These are phyloP conservation scores for Mola mola DNA, from an alignment of 2,113 vertebrate species.

Conservation along the genomic window DNA sequence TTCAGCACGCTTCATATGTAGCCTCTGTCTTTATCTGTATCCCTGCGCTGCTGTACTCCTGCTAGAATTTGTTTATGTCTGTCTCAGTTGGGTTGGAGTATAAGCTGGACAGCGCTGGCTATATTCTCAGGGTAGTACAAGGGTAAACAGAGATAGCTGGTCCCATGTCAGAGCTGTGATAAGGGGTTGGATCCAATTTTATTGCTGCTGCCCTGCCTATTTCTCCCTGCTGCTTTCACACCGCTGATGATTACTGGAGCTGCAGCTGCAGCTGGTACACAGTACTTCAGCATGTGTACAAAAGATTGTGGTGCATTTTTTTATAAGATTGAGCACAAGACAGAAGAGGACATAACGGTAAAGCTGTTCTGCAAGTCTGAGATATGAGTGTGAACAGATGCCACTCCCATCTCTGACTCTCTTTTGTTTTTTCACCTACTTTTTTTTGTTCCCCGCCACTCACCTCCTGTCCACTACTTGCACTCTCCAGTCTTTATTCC, in stretches of 20 bases:
- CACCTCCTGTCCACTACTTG: constrained; percentile 49
- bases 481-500: constrained; percentile 66
- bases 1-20: constrained; percentile 12
- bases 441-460: constrained; percentile 31
- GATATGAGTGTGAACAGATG: constrained; percentile 50
- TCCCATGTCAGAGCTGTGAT: constrained; percentile 46
- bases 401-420: constrained; percentile 46
- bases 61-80: constrained; percentile 17
- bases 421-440: constrained; percentile 35
- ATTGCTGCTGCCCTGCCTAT: constrained; percentile 14
- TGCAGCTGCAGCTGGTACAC: constrained; percentile 12
- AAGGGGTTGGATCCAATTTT: constrained; percentile 31
- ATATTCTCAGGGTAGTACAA: constrained; percentile 49
- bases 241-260: constrained; percentile 24
- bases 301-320: constrained; percentile 9
- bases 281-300: neutral
- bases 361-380: constrained; percentile 28
- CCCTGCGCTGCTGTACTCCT: constrained; percentile 10
- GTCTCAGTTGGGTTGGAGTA: constrained; percentile 6
- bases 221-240: constrained; percentile 18
- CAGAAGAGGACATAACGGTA: constrained; percentile 29
- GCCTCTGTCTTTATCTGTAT: constrained; percentile 10
- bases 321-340: constrained; percentile 10
- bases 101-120: constrained; percentile 33
- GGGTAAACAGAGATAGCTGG: constrained; percentile 61